Evolutionary conservation across 2,797 vertebrate species (phyloP).

Genomic region (Bradypus variegatus): DNA sequence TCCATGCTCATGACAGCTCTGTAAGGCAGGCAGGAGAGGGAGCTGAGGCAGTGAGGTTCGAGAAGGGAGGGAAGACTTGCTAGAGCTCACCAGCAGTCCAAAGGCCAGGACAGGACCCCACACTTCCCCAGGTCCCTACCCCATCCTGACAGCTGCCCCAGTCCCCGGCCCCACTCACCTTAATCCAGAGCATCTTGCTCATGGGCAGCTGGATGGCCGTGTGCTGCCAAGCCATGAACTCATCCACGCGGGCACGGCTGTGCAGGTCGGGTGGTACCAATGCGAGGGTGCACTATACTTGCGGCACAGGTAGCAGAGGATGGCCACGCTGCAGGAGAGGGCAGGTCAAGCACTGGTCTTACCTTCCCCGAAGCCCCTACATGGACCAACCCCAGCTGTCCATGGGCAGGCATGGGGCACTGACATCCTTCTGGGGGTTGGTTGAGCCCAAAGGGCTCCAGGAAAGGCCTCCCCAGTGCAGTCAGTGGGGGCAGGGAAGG

Average conservation of each 20-base stretch:
- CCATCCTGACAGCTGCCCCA: background rate
- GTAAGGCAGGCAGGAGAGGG: background rate
- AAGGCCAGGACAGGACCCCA: background rate
- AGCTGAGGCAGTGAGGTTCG: background rate
- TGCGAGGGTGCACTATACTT: slow-evolving; percentile 83
- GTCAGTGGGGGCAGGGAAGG: background rate
- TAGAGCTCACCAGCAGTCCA: background rate
- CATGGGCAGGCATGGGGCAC: background rate
- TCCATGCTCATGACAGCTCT: background rate
- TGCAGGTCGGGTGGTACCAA: slow-evolving; percentile 89
- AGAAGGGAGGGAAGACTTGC: background rate
- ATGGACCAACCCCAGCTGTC: background rate
- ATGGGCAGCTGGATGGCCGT: slow-evolving; percentile 72
- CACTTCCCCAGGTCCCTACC: background rate
- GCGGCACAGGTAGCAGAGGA: slow-evolving; percentile 83
- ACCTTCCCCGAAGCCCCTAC: background rate
- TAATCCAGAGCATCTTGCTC: slow-evolving; percentile 79
- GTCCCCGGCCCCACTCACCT: slow-evolving; percentile 70
- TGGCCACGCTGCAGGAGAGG: slow-evolving; percentile 77
- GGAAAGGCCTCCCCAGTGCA: background rate
- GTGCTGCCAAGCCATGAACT: slow-evolving; percentile 93
- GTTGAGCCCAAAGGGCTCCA: background rate
- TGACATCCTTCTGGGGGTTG: background rate
- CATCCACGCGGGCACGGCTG: slow-evolving; percentile 80
- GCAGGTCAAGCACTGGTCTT: background rate